Evolutionary conservation across 2,888 invertebrate species (phyloP), one percentile per base, ranked within the genome.

Genomic region (Acrobasis consociella): DNA sequence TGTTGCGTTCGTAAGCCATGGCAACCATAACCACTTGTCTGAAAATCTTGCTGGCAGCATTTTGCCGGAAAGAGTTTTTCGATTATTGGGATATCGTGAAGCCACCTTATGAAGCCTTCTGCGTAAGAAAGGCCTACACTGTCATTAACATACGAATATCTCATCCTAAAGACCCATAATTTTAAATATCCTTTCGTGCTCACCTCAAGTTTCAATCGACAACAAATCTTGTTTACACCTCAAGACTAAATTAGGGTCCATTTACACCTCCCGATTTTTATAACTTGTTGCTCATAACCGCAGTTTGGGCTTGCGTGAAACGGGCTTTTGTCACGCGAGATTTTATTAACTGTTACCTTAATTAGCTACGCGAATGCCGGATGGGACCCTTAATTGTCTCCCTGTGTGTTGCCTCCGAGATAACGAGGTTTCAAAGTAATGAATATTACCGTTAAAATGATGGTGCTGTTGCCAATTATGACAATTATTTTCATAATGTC

Each of bases 321-420:
- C 80, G 75, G 76, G 74, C 72, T 73, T 76, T 72, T 67, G 73
- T 68, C 87, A 87, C 83, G 87, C 87, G 77, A 87, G 78, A 80
- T 83, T 84, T 83, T 81, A 82, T 80, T 78, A 73, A 71, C 75
- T 76, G 78, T 79, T 78, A 60, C 60, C 60, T 60, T 60, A 60
- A 60, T 60, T 60, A 60, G 51, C 60, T 15, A 2, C 9, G 51
- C 22, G 39, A 58, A 60, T 60, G 51, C 51, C 51, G 50, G 39
- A 49, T 49, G 58, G 49, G 60, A 51, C 39, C 39, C 42, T 60
- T 60, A 60, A 60, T 60, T 60, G 51, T 42, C 42, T 56, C 51
- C 51, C 60, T 60, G 50, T 49, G 37, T 51, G 50, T 17, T 17
- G 60, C 56, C 42, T 39, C 42, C 7, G 55, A 46, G 56, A 56